These are phyloP conservation scores for Drosophila busckii DNA, from an alignment of 1,140 invertebrate species.

Conservation along the genomic window DNA sequence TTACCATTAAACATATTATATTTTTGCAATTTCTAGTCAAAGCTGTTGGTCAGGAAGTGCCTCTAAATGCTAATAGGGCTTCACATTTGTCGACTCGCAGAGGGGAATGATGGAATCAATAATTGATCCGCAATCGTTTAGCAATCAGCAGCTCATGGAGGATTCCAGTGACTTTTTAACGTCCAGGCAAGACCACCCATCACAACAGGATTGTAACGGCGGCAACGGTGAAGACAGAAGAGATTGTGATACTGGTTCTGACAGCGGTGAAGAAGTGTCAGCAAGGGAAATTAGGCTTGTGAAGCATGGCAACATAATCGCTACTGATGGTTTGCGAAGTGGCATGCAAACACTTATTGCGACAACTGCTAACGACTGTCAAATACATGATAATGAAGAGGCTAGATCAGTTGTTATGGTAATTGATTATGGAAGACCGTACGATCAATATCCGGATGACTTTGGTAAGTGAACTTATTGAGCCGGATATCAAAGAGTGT, in stretches of 20 bases:
- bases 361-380: slow-evolving; percentile 74
- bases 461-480: too few species aligned
- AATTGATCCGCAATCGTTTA: slow-evolving; percentile 83
- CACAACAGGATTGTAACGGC: too few species aligned
- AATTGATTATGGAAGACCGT: slow-evolving; percentile 79
- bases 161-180: slow-evolving; percentile 79
- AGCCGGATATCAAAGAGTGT: slow-evolving; percentile 60
- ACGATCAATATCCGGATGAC: slow-evolving; percentile 49
- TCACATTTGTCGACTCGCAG: too few species aligned
- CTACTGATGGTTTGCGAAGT: slow-evolving; percentile 72
- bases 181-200: slow-evolving; percentile 8
- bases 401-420: slow-evolving; percentile 79
- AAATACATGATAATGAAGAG: slow-evolving; percentile 43
- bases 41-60: too few species aligned
- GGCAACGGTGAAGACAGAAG: not conserved
- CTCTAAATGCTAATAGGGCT: too few species aligned
- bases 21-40: too few species aligned
- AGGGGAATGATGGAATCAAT: slow-evolving; percentile 83
- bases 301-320: slow-evolving; percentile 73
- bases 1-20: too few species aligned
- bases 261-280: slow-evolving; percentile 8
- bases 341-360: slow-evolving; percentile 36
- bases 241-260: slow-evolving; percentile 14
- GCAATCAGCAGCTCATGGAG: slow-evolving; percentile 80
- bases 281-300: slow-evolving; percentile 9